A percentile compares a stretch with the other conserved stretches of the same genome.
phyloP scores from a whole-genome alignment of 92 coral and sea anemone genomes.

The Umimayanthus chanpuru region DNA sequence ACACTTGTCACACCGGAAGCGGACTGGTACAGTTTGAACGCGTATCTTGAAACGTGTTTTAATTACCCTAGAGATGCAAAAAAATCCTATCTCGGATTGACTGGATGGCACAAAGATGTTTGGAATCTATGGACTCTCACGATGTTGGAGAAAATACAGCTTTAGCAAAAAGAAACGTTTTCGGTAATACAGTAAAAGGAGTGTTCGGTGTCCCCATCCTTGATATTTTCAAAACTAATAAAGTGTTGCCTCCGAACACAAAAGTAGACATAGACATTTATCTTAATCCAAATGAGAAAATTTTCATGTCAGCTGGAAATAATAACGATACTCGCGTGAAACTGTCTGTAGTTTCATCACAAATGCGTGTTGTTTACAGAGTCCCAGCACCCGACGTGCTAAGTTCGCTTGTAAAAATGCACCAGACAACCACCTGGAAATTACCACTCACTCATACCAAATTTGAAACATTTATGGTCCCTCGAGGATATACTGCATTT shows the following conservation, averaged over 20 bases:
- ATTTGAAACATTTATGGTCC: background rate
- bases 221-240: background rate
- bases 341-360: no score
- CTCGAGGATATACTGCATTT: fast-evolving
- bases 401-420: background rate
- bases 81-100: slow-evolving; percentile 20
- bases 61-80: slow-evolving; percentile 35
- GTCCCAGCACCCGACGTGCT: background rate
- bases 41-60: slow-evolving; percentile 25
- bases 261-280: background rate
- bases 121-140: slow-evolving; percentile 24
- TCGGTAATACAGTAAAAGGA: background rate
- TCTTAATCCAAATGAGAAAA: background rate
- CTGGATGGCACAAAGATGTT: slow-evolving; percentile 28
- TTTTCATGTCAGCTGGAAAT: no score
- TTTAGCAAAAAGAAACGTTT: background rate
- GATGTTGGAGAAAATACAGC: no score
- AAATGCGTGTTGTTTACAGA: background rate
- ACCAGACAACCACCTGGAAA: background rate
- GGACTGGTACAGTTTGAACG: slow-evolving; percentile 46
- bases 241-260: background rate
- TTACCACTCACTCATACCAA: background rate
- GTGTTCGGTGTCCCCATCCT: background rate
- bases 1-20: slow-evolving; percentile 41
- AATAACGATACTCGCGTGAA: no score